Evolutionary conservation across 2,888 invertebrate species (phyloP), one percentile per base, ranked within the genome.

Genomic region (Nesidiocoris tenuis): DNA sequence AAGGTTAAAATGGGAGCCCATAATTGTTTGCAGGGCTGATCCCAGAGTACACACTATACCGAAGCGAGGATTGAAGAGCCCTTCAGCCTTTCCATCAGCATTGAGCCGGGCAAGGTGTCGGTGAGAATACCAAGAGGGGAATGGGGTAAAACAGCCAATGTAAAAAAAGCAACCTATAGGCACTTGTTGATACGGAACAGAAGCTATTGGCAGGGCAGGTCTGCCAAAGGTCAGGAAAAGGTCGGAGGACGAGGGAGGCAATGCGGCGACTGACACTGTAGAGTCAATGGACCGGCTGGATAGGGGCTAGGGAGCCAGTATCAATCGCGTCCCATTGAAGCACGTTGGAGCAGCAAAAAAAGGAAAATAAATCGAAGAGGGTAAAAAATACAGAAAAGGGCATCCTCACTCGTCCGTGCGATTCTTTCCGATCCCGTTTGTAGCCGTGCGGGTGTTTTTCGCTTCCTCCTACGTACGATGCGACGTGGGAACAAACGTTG

Each of bases 141-240:
- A 59, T n/a, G 56, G 23, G 68, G 68, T 7, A 54, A 39, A 54
- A 59, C 3, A 59, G 59, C 18, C n/a, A 17, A 9, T 18, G 18
- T 2, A 59, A 59, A 67, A 54, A 66, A 68, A 68, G 24, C 12
- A 23, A 1, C 22, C 22, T 56, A 68, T 66, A 54, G 66, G 59
- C 68, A 68, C 68, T 68, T 68, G 68, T 68, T 68, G 68, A 68
- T 68, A 24, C 22, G 7, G 21, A 68, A 68, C 57, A 24, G 2
- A 23, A 59, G 68, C 68, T 57, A 68, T 68, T n/a, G 67, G 59
- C 68, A 57, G 56, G 56, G 22, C 24, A 39, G 39, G 39, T 39
- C 39, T 39, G 39, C 39, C 5, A 39, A 39, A 39, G 39, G 39
- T 39, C 39, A 39, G 39, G 39, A 39, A 39, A 39, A 39, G 39